Conservation (phyloP, 1,140 invertebrate genomes). For the Muscidifurax raptorellus region DNA sequence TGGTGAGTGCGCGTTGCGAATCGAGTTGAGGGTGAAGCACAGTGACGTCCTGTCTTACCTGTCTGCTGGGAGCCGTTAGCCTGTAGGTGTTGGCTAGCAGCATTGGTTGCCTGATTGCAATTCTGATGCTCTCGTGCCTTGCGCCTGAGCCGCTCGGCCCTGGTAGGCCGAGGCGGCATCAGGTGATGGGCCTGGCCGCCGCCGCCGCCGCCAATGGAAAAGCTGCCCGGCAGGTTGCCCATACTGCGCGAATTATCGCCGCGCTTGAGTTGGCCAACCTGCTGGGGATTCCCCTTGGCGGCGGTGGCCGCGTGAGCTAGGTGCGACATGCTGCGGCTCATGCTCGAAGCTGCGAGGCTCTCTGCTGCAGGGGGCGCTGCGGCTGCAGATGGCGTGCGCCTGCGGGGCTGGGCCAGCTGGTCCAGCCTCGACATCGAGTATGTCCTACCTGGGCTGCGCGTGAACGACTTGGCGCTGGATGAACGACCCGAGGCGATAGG, state of each 20-base stretch:
- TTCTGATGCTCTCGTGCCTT: slow-evolving; percentile 73
- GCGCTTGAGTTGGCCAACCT: slow-evolving; percentile 70
- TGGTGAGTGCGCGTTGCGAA: neutral
- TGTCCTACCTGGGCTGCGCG: slow-evolving; percentile 88
- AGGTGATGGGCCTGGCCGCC: slow-evolving; percentile 66
- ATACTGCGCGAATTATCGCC: slow-evolving; percentile 77
- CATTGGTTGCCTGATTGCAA: slow-evolving; percentile 8
- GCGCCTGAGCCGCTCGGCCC: slow-evolving; percentile 76
- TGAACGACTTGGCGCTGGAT: slow-evolving; percentile 71
- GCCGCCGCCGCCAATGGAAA: slow-evolving; percentile 62
- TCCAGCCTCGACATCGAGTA: slow-evolving; percentile 94
- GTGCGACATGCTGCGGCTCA: slow-evolving; percentile 83
- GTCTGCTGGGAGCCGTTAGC: slow-evolving; percentile 55
- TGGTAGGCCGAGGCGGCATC: slow-evolving; percentile 73
- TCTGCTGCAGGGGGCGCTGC: slow-evolving; percentile 26
- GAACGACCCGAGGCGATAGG: slow-evolving; percentile 52
- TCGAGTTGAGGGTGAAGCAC: slow-evolving; percentile 60
- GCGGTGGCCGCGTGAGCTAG: slow-evolving; percentile 75
- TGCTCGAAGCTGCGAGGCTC: slow-evolving; percentile 74
- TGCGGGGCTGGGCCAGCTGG: slow-evolving; percentile 85
- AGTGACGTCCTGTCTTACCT: slow-evolving; percentile 70
- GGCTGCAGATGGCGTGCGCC: slow-evolving; percentile 64
- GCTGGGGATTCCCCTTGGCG: slow-evolving; percentile 60
- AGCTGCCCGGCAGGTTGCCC: slow-evolving; percentile 71
- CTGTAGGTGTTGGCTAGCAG: slow-evolving; percentile 51